These are phyloP conservation scores for Mystacides longicornis DNA, from an alignment of 2,888 invertebrate genomes.

Conservation along the genomic window DNA sequence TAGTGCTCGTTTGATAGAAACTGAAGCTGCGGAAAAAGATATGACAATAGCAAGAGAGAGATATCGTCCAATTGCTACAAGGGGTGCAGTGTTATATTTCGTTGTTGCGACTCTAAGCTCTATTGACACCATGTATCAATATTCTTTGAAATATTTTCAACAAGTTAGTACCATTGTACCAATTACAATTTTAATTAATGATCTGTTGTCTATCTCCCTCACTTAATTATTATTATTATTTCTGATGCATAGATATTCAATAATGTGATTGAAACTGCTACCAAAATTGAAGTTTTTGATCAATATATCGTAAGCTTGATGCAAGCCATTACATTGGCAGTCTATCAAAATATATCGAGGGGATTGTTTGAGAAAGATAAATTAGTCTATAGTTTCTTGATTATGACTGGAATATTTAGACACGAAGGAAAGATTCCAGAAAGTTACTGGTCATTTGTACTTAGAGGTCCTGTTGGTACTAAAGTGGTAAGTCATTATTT, in stretches of 20 bases:
- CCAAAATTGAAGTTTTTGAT: slow-evolving; percentile 58
- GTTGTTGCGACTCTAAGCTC: slow-evolving; percentile 82
- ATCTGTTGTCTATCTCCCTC: not conserved
- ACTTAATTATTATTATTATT: not conserved
- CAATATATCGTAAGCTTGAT: slow-evolving; percentile 62
- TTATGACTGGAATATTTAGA: slow-evolving; percentile 68
- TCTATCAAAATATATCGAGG: slow-evolving; percentile 82
- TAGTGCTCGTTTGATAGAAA: slow-evolving; percentile 76
- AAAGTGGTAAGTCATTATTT: slow-evolving; percentile 35
- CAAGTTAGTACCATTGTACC: slow-evolving; percentile 41
- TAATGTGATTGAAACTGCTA: slow-evolving; percentile 69
- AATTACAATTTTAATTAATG: not conserved
- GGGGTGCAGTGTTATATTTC: slow-evolving; percentile 86
- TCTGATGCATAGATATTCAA: slow-evolving; percentile 61
- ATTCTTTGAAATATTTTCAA: slow-evolving; percentile 84
- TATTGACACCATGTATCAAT: slow-evolving; percentile 95
- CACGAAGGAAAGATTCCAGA: slow-evolving; percentile 53
- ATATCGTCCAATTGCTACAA: slow-evolving; percentile 76
- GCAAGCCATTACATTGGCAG: slow-evolving; percentile 68
- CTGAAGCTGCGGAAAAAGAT: slow-evolving; percentile 79
- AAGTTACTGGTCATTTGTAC: slow-evolving; percentile 69
- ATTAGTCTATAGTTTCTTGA: slow-evolving; percentile 77
- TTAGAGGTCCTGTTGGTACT: slow-evolving; percentile 63
- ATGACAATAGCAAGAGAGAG: slow-evolving; percentile 80
- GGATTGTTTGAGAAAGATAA: slow-evolving; percentile 90